A percentile compares a stretch with the other conserved stretches of the same genome.
Conservation (phyloP, 1,140 invertebrate species). For the Sitobion miscanthi region DNA sequence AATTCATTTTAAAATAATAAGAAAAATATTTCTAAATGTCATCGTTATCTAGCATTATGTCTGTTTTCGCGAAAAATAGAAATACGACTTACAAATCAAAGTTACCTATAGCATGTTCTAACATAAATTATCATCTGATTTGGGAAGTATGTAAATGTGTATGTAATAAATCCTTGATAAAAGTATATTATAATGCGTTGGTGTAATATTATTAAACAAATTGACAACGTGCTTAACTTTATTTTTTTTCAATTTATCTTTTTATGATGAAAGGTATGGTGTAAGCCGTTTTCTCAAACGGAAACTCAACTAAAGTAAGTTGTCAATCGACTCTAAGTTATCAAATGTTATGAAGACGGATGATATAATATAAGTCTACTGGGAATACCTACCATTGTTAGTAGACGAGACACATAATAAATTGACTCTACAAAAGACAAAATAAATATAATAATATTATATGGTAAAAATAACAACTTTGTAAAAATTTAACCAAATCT, state of each 20-base stretch:
- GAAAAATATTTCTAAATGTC: no score
- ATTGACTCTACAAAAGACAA: neutral
- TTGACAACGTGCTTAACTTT: neutral
- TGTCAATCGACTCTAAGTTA: slow-evolving; percentile 22
- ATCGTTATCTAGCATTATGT: neutral
- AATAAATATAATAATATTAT: neutral
- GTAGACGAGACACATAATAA: neutral
- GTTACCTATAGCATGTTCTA: neutral
- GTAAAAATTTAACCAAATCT: neutral
- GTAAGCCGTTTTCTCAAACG: neutral
- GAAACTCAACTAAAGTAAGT: neutral
- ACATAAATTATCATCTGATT: neutral
- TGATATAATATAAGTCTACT: slow-evolving; percentile 9
- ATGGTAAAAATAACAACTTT: neutral
- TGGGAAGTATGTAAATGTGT: neutral
- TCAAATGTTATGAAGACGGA: slow-evolving; percentile 29
- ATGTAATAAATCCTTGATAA: neutral
- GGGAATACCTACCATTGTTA: slow-evolving; percentile 11
- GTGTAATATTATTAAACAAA: slow-evolving; percentile 20
- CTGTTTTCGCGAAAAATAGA: neutral
- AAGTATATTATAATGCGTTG: neutral
- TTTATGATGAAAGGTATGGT: neutral
- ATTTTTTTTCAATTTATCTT: slow-evolving; percentile 3
- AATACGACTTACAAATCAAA: neutral
- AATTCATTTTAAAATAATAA: no score